Percentiles rank a stretch among this genome's conserved stretches.
phyloP scores from a whole-genome alignment of 2,888 invertebrate species.

The Platerodrilus igneus region DNA sequence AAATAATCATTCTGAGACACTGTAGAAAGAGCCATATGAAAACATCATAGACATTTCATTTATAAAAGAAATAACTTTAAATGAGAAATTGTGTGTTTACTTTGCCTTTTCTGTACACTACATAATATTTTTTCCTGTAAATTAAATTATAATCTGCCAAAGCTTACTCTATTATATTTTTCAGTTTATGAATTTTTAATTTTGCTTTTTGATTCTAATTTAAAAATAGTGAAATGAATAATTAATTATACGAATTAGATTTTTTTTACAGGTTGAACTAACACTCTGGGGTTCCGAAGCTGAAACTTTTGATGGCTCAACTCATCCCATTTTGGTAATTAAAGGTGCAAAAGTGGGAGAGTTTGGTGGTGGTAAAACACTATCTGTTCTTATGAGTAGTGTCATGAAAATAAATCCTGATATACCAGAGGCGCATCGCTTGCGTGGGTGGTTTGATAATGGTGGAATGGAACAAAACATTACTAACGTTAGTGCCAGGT shows the following conservation, averaged over 20 bases:
- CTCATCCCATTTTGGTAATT: conserved; percentile 75
- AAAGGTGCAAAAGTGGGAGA: conserved; percentile 84
- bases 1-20: too few species aligned
- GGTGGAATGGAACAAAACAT: conserved; percentile 62
- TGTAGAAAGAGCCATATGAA: too few species aligned
- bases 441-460: conserved; percentile 90
- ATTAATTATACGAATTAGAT: too few species aligned
- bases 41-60: too few species aligned
- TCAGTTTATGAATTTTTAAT: too few species aligned
- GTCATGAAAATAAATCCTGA: conserved; percentile 82
- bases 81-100: too few species aligned
- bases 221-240: too few species aligned
- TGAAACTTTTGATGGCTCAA: conserved; percentile 71
- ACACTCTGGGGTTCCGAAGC: conserved; percentile 93
- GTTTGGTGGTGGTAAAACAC: conserved; percentile 81
- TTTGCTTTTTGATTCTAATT: too few species aligned
- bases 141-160: conserved; percentile 10
- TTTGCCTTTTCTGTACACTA: too few species aligned
- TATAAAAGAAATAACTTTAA: too few species aligned
- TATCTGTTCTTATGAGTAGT: conserved; percentile 49
- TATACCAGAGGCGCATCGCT: conserved; percentile 74
- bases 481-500: conserved; percentile 63
- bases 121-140: too few species aligned
- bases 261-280: conserved; percentile 61
- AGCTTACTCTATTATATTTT: too few species aligned